Conservation (phyloP, 2,888 invertebrate species). For the Drosophila anomelani region DNA sequence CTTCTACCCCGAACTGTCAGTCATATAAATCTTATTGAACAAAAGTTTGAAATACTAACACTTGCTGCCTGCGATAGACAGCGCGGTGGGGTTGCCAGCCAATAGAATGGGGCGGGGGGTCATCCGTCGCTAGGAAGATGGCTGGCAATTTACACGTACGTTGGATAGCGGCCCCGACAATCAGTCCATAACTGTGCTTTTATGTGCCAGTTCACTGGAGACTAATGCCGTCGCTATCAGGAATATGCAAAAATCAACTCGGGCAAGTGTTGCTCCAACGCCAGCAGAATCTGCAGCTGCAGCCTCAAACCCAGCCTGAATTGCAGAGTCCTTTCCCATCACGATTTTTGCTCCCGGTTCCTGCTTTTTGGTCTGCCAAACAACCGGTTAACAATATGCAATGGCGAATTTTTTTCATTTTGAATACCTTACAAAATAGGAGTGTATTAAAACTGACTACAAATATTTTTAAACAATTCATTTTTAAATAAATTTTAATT, state of each 20-base stretch:
- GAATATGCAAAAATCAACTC: slow-evolving; percentile 78
- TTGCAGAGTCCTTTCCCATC: slow-evolving; percentile 5
- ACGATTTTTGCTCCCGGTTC: slow-evolving; percentile 13
- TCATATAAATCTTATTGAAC: slow-evolving; percentile 68
- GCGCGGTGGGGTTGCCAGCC: slow-evolving; percentile 6
- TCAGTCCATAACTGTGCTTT: slow-evolving; percentile 74
- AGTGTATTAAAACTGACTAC: too few relatives aligned
- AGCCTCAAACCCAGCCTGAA: slow-evolving; percentile 12
- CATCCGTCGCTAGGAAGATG: slow-evolving; percentile 10
- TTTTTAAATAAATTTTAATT: too few relatives aligned
- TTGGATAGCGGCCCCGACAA: slow-evolving; percentile 56
- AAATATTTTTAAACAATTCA: too few relatives aligned
- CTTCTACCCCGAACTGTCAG: slow-evolving; percentile 53
- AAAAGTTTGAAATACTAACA: slow-evolving; percentile 65
- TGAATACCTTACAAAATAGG: neutral
- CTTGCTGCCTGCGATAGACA: slow-evolving; percentile 38
- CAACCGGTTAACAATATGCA: slow-evolving; percentile 68
- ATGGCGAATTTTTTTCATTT: slow-evolving; percentile 44
- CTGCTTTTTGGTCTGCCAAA: slow-evolving; percentile 51
- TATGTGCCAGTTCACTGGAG: slow-evolving; percentile 75
- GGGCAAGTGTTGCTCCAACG: slow-evolving; percentile 54
- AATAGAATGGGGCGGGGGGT: neutral
- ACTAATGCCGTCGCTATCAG: slow-evolving; percentile 73
- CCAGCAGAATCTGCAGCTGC: slow-evolving; percentile 25
- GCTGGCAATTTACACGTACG: slow-evolving; percentile 48